Evolutionary conservation across 53 echinoderm and acorn worm genomes (phyloP), one percentile per base, ranked within the genome.

Genomic region (Echinometra lucunter): DNA sequence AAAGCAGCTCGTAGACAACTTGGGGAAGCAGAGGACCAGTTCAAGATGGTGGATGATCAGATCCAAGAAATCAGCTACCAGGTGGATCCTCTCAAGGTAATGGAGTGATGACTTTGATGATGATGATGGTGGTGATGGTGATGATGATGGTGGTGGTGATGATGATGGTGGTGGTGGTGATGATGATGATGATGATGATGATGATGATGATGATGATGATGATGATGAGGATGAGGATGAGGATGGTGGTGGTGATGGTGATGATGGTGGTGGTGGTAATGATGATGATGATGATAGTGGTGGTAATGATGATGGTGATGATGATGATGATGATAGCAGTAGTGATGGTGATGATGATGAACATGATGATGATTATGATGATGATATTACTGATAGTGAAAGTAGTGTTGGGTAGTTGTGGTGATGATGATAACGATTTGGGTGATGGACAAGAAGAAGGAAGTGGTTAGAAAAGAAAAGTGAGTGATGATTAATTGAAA

Each of bases 41-140:
- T 91, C 88, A 58, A 47, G 27, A 32, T 72, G 17, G 45, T 96
- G 80, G 93, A 98, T 74, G 80, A 96, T 30, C 58, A 96, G 57
- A 95, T 97, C 75, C 91, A 95, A 69, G 95, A 67, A 25, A 78
- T 96, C 44, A 96, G 95, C 66, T 96, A 98, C 47, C 95, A 88
- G 17, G 97, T 97, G 82, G 98, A 98, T 35, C 98, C 98, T 16
- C 93, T 98, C 9, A 98, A 97, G 97, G 98, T 97, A 44, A 58
- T 8, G 11, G 38, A 2, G n/a, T 25, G 16, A 81, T 81, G 40
- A 81, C 23, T 81, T 1, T 38, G 42, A 81, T 37, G 11, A 44
- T 83, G 85, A 18, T 83, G 85, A 30, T 18, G 18, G 2, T 83
- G 83, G 44, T 83, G 85, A 21, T 83, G 7, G 4, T 83, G 85